phyloP scores from a whole-genome alignment of 1,140 invertebrate species.

The Sipha flava region DNA sequence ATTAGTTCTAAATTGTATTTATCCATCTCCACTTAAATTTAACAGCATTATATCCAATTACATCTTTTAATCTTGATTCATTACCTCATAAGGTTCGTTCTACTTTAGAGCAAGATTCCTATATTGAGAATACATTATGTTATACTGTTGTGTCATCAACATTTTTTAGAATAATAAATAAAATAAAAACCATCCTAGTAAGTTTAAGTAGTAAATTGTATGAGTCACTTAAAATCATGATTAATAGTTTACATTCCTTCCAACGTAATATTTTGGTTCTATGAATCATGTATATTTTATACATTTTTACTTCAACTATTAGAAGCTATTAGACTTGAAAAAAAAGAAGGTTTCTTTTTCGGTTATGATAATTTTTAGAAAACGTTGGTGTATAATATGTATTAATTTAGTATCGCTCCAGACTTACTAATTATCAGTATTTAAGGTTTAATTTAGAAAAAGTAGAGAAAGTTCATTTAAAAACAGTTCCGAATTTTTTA shows the following conservation, averaged over 20 bases:
- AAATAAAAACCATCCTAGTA: not conserved
- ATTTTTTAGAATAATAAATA: not conserved
- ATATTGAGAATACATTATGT: not conserved
- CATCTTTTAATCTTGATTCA: not conserved
- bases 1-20: not conserved
- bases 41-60: not conserved
- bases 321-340: not conserved
- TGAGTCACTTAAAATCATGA: not conserved
- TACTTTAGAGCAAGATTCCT: constrained; percentile 8
- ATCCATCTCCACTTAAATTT: not conserved
- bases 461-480: no score
- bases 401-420: no score
- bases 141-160: not conserved
- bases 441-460: no score
- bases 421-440: no score
- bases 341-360: no score
- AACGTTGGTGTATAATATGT: no score
- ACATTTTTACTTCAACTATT: not conserved
- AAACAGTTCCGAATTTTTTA: no score
- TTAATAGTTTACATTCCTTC: not conserved
- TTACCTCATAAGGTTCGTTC: constrained; percentile 17
- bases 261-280: not conserved
- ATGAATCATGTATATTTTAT: not conserved
- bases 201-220: not conserved
- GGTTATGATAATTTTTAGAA: no score